These are phyloP conservation scores for Nesoenas mayeri DNA, from an alignment of 2,113 vertebrate genomes.

Conservation along the genomic window DNA sequence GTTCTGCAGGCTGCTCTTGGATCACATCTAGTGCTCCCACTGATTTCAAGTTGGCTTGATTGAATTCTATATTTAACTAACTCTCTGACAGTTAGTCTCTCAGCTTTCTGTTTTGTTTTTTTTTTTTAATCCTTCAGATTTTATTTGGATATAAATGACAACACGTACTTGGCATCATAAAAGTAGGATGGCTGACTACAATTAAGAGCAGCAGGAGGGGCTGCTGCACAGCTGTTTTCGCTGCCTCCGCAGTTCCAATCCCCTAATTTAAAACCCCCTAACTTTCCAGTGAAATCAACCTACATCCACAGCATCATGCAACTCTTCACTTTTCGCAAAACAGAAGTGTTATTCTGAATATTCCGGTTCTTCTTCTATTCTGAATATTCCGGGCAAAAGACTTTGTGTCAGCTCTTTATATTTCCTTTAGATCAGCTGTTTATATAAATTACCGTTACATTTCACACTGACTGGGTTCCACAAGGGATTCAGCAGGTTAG, in stretches of 20 bases:
- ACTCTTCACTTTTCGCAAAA: not conserved
- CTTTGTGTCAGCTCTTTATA: not conserved
- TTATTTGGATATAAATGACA: slow-evolving; percentile 9
- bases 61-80: not conserved
- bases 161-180: not conserved
- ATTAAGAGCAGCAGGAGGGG: not conserved
- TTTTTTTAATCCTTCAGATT: not conserved
- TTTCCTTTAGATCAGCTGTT: slow-evolving; percentile 8
- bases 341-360: not conserved
- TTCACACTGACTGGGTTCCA: not conserved
- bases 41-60: not conserved
- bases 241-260: not conserved
- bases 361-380: not conserved
- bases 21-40: not conserved
- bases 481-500: not conserved
- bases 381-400: not conserved
- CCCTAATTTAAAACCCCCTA: not conserved
- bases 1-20: not conserved
- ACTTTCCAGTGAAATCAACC: not conserved
- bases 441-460: not conserved
- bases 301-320: not conserved
- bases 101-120: not conserved
- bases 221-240: not conserved
- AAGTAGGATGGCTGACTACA: not conserved
- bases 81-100: not conserved